Conservation (phyloP, 2,113 vertebrate genomes). For the Bombycilla garrulus region DNA sequence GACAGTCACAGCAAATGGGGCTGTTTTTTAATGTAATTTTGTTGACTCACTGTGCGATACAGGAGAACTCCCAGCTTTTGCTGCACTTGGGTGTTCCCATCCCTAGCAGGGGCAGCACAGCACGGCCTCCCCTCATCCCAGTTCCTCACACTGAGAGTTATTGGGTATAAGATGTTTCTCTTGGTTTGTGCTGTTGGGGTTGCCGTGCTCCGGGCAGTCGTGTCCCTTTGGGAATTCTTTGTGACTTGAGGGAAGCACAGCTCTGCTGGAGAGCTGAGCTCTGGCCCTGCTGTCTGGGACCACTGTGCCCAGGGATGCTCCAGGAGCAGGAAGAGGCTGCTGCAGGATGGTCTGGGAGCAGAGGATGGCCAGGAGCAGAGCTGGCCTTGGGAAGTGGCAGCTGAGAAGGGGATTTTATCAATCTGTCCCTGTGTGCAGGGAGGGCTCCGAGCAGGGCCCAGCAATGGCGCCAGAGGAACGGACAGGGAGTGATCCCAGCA, state of each 20-base stretch:
- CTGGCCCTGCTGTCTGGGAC: not conserved
- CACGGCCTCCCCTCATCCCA: rapidly evolving
- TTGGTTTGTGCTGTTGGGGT: not conserved
- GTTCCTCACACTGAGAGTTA: rapidly evolving
- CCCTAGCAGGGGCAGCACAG: not conserved
- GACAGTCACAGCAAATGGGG: not conserved
- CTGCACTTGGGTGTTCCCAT: not conserved
- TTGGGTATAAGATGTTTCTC: not conserved
- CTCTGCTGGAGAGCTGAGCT: not conserved
- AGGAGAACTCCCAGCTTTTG: not conserved
- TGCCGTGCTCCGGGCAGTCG: rapidly evolving
- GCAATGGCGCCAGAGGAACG: rapidly evolving
- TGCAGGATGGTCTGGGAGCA: not conserved
- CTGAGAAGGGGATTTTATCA: not conserved
- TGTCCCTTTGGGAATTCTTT: not conserved
- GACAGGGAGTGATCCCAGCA: not conserved
- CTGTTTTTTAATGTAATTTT: rapidly evolving
- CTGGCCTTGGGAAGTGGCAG: not conserved
- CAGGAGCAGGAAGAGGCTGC: not conserved
- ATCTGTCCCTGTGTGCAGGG: not conserved
- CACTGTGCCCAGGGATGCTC: not conserved
- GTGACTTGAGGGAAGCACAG: no score
- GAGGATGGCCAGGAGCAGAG: not conserved
- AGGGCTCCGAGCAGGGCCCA: not conserved
- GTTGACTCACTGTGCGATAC: not conserved